A percentile compares a stretch with the other conserved stretches of the same genome.
phyloP scores from a whole-genome alignment of 2,797 vertebrate species.

The Cossypha dichroa region DNA sequence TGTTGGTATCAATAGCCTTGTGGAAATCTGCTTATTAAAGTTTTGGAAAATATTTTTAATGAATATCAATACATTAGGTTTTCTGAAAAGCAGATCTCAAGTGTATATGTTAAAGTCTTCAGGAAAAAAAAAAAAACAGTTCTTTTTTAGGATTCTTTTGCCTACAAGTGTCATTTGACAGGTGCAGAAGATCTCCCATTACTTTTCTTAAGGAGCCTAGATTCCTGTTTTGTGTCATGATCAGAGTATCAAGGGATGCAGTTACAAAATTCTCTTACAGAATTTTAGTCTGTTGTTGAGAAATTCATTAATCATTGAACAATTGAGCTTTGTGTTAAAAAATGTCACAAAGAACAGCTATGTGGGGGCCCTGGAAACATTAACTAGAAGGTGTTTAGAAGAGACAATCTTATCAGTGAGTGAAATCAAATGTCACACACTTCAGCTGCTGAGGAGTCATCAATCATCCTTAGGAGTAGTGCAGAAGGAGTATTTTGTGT shows the following conservation, averaged over 20 bases:
- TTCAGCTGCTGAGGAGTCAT: conserved; percentile 55
- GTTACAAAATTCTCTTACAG: not conserved
- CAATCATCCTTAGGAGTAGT: conserved; percentile 37
- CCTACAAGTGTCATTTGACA: not conserved
- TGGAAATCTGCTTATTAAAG: not conserved
- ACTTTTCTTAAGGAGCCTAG: not conserved
- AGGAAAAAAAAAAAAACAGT: not conserved
- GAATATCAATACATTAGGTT: not conserved
- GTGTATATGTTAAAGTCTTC: not conserved
- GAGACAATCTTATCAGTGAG: conserved; percentile 55
- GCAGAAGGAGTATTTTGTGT: conserved; percentile 19
- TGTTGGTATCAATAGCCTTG: not conserved
- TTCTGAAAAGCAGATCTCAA: not conserved
- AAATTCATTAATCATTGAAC: conserved; percentile 56
- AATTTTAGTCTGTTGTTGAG: conserved; percentile 3
- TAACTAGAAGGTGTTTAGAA: conserved; percentile 52
- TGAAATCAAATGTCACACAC: conserved; percentile 62
- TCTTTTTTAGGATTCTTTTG: not conserved
- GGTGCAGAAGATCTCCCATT: not conserved
- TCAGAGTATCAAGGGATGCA: not conserved
- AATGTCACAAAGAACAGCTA: not conserved
- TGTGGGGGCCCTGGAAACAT: conserved; percentile 20
- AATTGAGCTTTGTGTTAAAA: conserved; percentile 47
- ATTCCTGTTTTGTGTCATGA: not conserved
- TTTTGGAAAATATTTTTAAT: not conserved